Percentiles rank a stretch among this genome's conserved stretches.
phyloP scores from a whole-genome alignment of 2,888 invertebrate genomes.

The Drosophila nr. fundita region DNA sequence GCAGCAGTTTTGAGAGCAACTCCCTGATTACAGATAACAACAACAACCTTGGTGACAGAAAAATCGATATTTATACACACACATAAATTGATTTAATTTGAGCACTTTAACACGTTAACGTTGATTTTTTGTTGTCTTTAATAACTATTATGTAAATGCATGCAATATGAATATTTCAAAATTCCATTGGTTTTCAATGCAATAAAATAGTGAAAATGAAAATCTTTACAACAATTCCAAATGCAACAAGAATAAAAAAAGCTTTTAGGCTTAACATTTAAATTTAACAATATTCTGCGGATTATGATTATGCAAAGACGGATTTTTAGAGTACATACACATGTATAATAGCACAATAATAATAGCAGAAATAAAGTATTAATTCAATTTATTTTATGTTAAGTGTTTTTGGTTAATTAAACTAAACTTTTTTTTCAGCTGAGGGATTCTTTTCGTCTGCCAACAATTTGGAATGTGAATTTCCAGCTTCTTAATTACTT shows the following conservation, averaged over 20 bases:
- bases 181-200: not conserved
- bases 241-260: slow-evolving; percentile 13
- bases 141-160: slow-evolving; percentile 18
- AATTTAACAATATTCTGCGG: slow-evolving; percentile 26
- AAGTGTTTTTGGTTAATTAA: not conserved
- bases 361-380: not conserved
- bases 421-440: not conserved
- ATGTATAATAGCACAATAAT: not conserved
- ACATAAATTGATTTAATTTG: not conserved
- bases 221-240: slow-evolving; percentile 3
- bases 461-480: not conserved
- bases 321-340: not conserved
- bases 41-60: slow-evolving; percentile 12
- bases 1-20: slow-evolving; percentile 7
- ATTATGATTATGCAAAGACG: slow-evolving; percentile 26
- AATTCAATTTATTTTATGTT: not conserved
- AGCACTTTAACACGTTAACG: not conserved
- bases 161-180: slow-evolving; percentile 12
- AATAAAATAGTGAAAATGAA: not conserved
- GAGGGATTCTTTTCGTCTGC: not conserved
- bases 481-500: not conserved
- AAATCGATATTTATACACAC: slow-evolving; percentile 1
- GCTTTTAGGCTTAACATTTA: slow-evolving; percentile 21
- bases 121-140: not conserved
- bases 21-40: slow-evolving; percentile 6